Conservation (phyloP, 2,797 vertebrate species). For the Salarias fasciatus region DNA sequence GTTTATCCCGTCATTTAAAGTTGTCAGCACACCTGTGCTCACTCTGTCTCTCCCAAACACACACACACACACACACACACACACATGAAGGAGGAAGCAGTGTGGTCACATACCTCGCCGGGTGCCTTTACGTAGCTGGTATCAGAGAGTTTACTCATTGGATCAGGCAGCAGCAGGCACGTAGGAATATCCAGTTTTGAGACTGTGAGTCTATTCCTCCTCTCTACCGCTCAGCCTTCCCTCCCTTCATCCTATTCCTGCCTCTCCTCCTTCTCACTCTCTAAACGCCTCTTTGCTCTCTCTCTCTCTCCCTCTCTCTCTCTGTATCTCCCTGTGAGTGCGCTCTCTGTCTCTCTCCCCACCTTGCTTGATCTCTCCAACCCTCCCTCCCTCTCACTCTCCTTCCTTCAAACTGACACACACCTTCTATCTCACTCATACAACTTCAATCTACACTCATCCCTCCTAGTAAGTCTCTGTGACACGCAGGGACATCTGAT, state of each 20-base stretch:
- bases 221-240: constrained; percentile 73
- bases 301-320: constrained; percentile 53
- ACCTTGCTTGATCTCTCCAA: constrained; percentile 72
- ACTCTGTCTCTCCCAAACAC: background rate
- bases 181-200: constrained; percentile 83
- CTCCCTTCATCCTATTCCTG: constrained; percentile 77
- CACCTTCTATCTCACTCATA: constrained; percentile 70
- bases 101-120: constrained; percentile 81
- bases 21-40: constrained; percentile 59
- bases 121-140: constrained; percentile 76
- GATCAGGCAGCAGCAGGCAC: constrained; percentile 73
- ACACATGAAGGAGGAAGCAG: constrained; percentile 53
- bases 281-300: constrained; percentile 78
- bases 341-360: constrained; percentile 67
- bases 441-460: constrained; percentile 71
- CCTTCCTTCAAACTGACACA: constrained; percentile 54
- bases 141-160: constrained; percentile 79
- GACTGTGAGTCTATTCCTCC: constrained; percentile 69
- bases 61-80: constrained; percentile 29
- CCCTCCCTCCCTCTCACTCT: constrained; percentile 52
- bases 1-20: constrained; percentile 61
- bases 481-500: constrained; percentile 66
- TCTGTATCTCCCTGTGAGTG: constrained; percentile 55
- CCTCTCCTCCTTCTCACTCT: constrained; percentile 78
- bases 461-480: constrained; percentile 59